Conservation (phyloP, 1,140 invertebrate species). For the Lepidurus arcticus region DNA sequence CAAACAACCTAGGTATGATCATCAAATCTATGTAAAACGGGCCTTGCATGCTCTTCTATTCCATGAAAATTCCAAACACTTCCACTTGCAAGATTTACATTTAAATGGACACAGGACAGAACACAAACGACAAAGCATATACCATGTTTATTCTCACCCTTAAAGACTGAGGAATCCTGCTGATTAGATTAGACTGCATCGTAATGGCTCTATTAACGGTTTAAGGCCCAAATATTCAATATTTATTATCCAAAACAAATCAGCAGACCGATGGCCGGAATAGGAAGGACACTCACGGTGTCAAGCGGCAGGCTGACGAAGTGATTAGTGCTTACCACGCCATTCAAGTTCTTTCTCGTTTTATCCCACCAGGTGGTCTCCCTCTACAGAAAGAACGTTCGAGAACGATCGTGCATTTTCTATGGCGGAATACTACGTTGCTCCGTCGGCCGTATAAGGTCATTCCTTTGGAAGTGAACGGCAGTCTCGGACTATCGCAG, state of each 20-base stretch:
- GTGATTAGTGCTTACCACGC: not conserved
- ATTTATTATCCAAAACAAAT: not conserved
- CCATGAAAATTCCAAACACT: no score
- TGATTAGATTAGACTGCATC: not conserved
- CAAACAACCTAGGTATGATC: not conserved
- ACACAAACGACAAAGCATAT: not conserved
- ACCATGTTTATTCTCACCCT: not conserved
- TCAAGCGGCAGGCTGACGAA: not conserved
- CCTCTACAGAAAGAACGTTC: not conserved
- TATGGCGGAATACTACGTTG: not conserved
- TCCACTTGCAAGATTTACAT: no score
- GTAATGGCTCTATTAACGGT: not conserved
- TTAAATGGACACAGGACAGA: not conserved
- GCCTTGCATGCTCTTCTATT: no score
- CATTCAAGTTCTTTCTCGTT: not conserved
- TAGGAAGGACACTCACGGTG: not conserved
- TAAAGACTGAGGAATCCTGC: not conserved
- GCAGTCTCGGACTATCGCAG: not conserved
- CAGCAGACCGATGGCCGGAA: not conserved
- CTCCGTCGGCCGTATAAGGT: slow-evolving; percentile 6
- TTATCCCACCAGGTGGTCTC: not conserved
- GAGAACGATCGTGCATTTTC: not conserved
- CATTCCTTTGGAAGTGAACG: not conserved
- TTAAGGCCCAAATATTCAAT: not conserved
- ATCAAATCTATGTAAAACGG: not conserved